phyloP scores from a whole-genome alignment of 2,113 vertebrate genomes.

The Plestiodon gilberti region DNA sequence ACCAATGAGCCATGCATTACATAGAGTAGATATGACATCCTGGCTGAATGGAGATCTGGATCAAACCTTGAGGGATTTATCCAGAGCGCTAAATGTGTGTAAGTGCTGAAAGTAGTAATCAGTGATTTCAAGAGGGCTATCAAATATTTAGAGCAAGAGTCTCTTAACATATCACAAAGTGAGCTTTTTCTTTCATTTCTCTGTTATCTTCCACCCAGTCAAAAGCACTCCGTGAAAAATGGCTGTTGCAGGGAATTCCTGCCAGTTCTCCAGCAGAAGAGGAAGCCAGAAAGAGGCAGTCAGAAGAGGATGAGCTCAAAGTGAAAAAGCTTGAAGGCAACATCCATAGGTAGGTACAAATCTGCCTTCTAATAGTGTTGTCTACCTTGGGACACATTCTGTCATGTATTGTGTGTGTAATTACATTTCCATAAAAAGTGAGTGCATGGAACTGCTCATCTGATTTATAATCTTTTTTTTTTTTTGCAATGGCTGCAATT shows the following conservation, averaged over 20 bases:
- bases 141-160: constrained; percentile 32
- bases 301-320: constrained; percentile 90
- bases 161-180: constrained; percentile 22
- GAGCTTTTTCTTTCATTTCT: background rate
- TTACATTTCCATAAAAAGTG: too few relatives aligned
- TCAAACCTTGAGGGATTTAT: background rate
- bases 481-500: constrained; percentile 3
- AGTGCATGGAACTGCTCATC: too few relatives aligned
- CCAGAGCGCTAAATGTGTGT: background rate
- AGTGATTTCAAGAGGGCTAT: background rate
- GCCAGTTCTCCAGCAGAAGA: constrained; percentile 85
- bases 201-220: constrained; percentile 79
- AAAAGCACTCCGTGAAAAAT: constrained; percentile 95
- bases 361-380: background rate
- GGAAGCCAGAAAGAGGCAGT: constrained; percentile 85
- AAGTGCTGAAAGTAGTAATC: constrained; percentile 12
- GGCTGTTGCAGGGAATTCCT: constrained; percentile 93
- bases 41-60: constrained; percentile 1
- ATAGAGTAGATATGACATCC: background rate
- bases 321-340: constrained; percentile 90
- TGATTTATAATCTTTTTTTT: constrained; percentile 24
- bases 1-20: background rate
- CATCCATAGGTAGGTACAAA: constrained; percentile 85
- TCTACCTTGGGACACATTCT: background rate
- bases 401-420: constrained; percentile 55